Percentiles rank a stretch among this genome's conserved stretches.
These are phyloP conservation scores for Sycophaga agraensis DNA, from an alignment of 1,140 invertebrate species.

Conservation along the genomic window DNA sequence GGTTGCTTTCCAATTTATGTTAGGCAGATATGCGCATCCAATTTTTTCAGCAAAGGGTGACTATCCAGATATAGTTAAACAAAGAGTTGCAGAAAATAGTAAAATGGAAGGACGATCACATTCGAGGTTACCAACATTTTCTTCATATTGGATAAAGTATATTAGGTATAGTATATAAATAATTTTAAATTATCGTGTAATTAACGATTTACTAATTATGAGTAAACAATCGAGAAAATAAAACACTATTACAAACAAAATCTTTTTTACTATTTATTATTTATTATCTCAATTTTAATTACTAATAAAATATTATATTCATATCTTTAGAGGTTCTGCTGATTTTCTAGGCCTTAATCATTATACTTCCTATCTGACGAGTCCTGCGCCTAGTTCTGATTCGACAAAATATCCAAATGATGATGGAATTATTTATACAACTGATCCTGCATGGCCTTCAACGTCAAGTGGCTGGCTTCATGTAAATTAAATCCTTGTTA, in stretches of 20 bases:
- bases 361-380: constrained; percentile 54
- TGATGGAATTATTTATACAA: constrained; percentile 29
- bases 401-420: constrained; percentile 38
- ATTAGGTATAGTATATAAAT: constrained; percentile 37
- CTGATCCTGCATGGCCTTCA: constrained; percentile 26
- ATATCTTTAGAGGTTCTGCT: constrained; percentile 45
- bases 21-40: constrained; percentile 66
- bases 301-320: too few relatives aligned
- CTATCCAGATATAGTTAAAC: constrained; percentile 62
- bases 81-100: constrained; percentile 59
- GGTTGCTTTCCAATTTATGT: constrained; percentile 47
- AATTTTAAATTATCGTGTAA: too few relatives aligned
- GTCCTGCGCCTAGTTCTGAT: constrained; percentile 37
- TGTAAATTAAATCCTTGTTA: too few relatives aligned
- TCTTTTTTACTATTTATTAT: too few relatives aligned
- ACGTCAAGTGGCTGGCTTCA: too few relatives aligned
- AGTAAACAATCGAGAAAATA: too few relatives aligned
- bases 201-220: too few relatives aligned
- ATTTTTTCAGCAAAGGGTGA: constrained; percentile 63
- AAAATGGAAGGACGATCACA: constrained; percentile 54
- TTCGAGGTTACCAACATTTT: constrained; percentile 60
- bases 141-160: constrained; percentile 50
- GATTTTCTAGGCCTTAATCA: constrained; percentile 65
- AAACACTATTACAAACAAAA: too few relatives aligned
- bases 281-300: too few relatives aligned